Evolutionary conservation across 2,888 invertebrate genomes (phyloP).

Genomic region (Drosophila parthenogenetica): DNA sequence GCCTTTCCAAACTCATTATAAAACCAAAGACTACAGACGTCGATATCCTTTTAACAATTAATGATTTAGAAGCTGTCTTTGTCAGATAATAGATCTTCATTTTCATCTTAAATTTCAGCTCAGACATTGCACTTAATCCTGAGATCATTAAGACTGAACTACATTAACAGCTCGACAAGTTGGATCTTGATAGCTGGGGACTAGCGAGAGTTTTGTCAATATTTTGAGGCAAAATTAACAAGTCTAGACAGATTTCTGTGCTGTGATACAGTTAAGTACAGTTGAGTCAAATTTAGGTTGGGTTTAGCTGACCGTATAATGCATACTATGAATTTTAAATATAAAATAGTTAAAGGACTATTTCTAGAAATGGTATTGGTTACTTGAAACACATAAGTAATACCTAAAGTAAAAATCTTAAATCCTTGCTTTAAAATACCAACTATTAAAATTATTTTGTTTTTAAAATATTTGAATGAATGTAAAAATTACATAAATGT

Average conservation of each 20-base stretch:
- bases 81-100: slow-evolving; percentile 26
- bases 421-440: too few relatives aligned
- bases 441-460: too few relatives aligned
- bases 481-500: too few relatives aligned
- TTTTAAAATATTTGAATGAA: too few relatives aligned
- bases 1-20: slow-evolving; percentile 46
- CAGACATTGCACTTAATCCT: slow-evolving; percentile 5
- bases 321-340: not conserved
- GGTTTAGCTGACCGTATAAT: not conserved
- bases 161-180: slow-evolving; percentile 3
- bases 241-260: slow-evolving; percentile 7
- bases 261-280: not conserved
- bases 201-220: slow-evolving; percentile 35
- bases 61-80: slow-evolving; percentile 40
- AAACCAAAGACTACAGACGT: slow-evolving; percentile 20
- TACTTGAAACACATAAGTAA: too few relatives aligned
- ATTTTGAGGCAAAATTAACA: slow-evolving; percentile 42
- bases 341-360: too few relatives aligned
- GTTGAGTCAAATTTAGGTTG: not conserved
- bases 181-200: slow-evolving; percentile 20
- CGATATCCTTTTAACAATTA: slow-evolving; percentile 32
- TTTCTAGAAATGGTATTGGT: too few relatives aligned
- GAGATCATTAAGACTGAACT: slow-evolving; percentile 19
- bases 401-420: too few relatives aligned
- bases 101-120: slow-evolving; percentile 36